Percentiles rank a stretch among this genome's conserved stretches.
Evolutionary conservation across 2,797 vertebrate genomes (phyloP).

Genomic region (Cichlasoma orientale): DNA sequence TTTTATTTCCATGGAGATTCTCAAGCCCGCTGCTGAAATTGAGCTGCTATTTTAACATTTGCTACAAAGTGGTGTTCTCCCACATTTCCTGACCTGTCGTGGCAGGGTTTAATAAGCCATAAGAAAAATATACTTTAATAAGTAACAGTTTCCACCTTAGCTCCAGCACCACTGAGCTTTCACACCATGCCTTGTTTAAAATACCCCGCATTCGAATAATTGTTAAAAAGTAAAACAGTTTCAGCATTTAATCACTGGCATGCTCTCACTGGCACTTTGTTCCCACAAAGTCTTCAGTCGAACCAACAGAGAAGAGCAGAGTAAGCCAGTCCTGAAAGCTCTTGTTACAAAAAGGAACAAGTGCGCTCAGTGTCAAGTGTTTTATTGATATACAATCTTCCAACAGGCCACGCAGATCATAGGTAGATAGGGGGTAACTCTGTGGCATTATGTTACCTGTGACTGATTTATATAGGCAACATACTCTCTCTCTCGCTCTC

Average conservation of each 20-base stretch:
- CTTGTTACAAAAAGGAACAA: conserved; percentile 54
- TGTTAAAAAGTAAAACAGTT: neutral
- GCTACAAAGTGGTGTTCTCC: neutral
- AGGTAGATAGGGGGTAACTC: conserved; percentile 49
- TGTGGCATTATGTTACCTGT: conserved; percentile 62
- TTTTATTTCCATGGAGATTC: conserved; percentile 18
- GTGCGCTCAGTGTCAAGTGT: conserved; percentile 62
- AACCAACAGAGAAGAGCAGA: conserved; percentile 29
- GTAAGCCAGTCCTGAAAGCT: conserved; percentile 37
- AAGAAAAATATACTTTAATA: conserved; percentile 23
- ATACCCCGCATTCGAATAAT: neutral
- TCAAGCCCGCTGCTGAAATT: conserved; percentile 9
- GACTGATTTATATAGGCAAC: conserved; percentile 66
- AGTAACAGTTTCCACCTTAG: conserved; percentile 21
- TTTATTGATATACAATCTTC: conserved; percentile 62
- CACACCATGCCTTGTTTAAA: neutral
- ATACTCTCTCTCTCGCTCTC: conserved; percentile 12
- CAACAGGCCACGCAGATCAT: conserved; percentile 55
- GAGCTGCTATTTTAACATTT: conserved; percentile 6
- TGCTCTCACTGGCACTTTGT: neutral
- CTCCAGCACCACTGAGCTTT: neutral
- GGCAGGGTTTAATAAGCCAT: conserved; percentile 26
- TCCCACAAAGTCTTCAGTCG: conserved; percentile 20
- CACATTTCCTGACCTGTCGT: conserved; percentile 22
- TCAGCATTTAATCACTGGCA: neutral